Base-by-base conservation (phyloP, 1,140 invertebrate species). In the Zaprionus inermis region DNA sequence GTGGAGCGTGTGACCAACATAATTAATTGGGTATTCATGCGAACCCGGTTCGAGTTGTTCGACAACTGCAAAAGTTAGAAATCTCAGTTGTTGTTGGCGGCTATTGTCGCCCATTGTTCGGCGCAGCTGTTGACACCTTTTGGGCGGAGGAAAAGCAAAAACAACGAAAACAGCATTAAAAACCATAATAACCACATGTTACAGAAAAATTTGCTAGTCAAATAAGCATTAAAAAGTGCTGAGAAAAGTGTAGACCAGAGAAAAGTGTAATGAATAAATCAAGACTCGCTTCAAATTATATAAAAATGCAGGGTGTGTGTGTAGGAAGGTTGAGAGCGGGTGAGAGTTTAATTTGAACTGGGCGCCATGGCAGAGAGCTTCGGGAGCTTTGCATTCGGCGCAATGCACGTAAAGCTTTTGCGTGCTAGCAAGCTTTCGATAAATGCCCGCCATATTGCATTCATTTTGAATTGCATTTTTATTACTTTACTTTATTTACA, bases 11-110 rank as follows among this genome's bases (percentile, higher is more conserved):
- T 79, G 83, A 86, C 70, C 83, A 86, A 88, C 79, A 88, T 88
- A 82, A 86, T 86, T 83, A 86, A 86, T 86, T 86, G 83, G 67
- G 79, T 88, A 86, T 86, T 86, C 83, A 88, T 70, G 76, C 64
- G 59, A 65, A 57, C 56, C 51, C 20, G 36, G 54, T 24, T 58
- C 67, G 30, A 65, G 60, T 46, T 56, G 76, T 57, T 67, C 56
- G 60, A 64, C 69, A 76, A 63, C 70, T 55, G 57, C 61, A 59
- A 67, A 54, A 64, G 76, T 72, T 81, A 85, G 83, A 88, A 86
- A 86, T 64, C 68, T 77, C 63, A 70, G 44, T 66, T 63, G 63
- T 68, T 57, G 16, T 60, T 34, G 18, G 44, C 51, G 7, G 12
- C 52, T 41, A 54, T 60, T 72, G 61, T 24, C 16, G 44, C n/a